Conservation (phyloP, 2,888 invertebrate genomes). For the Spodoptera picta region DNA sequence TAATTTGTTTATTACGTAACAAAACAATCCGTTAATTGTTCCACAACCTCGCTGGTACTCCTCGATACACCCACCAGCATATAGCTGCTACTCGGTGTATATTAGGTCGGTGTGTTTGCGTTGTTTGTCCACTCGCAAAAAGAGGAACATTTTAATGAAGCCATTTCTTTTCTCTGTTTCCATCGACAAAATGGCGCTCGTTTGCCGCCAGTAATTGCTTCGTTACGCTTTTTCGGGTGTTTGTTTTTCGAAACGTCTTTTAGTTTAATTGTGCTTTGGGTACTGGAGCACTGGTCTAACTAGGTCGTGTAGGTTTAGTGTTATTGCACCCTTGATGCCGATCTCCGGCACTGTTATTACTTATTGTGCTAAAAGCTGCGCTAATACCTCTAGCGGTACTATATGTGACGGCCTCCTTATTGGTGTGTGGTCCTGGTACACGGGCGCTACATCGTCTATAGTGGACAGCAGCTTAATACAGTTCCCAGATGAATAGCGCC, state of each 20-base stretch:
- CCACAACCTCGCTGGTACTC: too few relatives aligned
- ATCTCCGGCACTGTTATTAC: conserved; percentile 10
- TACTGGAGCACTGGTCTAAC: conserved; percentile 30
- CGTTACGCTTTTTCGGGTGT: conserved; percentile 71
- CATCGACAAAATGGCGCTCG: conserved; percentile 60
- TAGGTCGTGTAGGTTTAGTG: conserved; percentile 34
- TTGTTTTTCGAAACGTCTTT: conserved; percentile 64
- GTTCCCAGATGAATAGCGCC: conserved; percentile 15
- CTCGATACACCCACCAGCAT: conserved; percentile 1
- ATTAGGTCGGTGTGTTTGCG: conserved; percentile 22
- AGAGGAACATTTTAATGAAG: conserved; percentile 66
- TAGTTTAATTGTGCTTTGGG: conserved; percentile 62
- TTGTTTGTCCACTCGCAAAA: conserved; percentile 57
- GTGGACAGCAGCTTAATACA: conserved; percentile 24
- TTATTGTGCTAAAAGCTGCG: conserved; percentile 3
- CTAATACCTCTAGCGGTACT: conserved; percentile 1
- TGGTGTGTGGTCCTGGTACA: conserved; percentile 11
- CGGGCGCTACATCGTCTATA: conserved; percentile 5
- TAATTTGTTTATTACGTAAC: too few relatives aligned
- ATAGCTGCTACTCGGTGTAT: conserved; percentile 14
- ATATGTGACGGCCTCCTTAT: conserved; percentile 8
- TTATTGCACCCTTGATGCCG: conserved; percentile 35
- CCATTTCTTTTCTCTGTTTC: conserved; percentile 65
- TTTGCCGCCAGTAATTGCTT: conserved; percentile 75
- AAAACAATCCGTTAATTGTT: too few relatives aligned